Percentiles rank a stretch among this genome's conserved stretches.
Evolutionary conservation across 2,797 vertebrate genomes (phyloP).

Genomic region (Harpagifer antarcticus): DNA sequence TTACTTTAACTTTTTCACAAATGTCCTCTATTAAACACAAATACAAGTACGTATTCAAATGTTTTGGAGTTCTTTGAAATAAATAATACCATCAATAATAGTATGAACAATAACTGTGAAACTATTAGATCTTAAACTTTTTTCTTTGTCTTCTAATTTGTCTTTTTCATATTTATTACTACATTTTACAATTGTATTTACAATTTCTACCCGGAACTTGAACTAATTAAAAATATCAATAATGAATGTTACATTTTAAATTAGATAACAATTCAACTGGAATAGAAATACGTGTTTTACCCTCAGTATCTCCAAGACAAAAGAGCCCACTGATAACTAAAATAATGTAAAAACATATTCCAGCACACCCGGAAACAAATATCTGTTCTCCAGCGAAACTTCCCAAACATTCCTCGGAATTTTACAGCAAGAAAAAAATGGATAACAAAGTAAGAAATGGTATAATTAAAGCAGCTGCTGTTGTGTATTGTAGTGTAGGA

Average conservation of each 20-base stretch:
- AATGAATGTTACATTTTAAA: not conserved
- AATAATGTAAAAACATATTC: conserved; percentile 1
- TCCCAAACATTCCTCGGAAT: not conserved
- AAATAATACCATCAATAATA: too few species aligned
- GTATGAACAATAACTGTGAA: too few species aligned
- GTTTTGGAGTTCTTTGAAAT: too few species aligned
- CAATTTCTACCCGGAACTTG: too few species aligned
- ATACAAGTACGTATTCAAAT: too few species aligned
- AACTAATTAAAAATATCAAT: not conserved
- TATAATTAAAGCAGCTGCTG: too few species aligned
- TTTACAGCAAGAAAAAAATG: too few species aligned
- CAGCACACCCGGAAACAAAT: not conserved
- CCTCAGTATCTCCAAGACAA: not conserved
- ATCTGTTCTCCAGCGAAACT: not conserved
- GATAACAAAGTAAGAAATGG: not conserved
- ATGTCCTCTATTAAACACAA: too few species aligned
- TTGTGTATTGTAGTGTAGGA: not conserved
- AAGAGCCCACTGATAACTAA: not conserved
- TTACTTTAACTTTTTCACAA: too few species aligned
- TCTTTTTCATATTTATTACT: not conserved
- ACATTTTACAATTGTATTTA: too few species aligned
- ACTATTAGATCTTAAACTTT: not conserved
- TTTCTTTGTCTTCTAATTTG: not conserved
- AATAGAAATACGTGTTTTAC: not conserved
- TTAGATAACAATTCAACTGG: not conserved